These are phyloP conservation scores for Thumatha senex DNA, from an alignment of 2,888 invertebrate genomes.

Conservation along the genomic window DNA sequence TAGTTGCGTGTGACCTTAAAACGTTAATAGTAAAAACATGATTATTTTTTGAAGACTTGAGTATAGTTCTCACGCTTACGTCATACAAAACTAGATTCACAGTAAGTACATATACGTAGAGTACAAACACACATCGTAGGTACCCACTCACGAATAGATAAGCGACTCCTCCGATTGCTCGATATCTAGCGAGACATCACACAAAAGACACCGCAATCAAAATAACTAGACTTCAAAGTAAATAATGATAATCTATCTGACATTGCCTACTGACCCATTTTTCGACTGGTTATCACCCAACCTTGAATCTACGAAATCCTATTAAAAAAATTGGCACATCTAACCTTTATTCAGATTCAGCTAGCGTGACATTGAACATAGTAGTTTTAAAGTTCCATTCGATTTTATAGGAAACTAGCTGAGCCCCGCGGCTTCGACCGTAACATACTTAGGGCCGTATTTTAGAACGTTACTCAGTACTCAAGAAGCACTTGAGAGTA, in stretches of 20 bases:
- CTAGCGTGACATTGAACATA: constrained; percentile 49
- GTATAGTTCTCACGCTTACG: background rate
- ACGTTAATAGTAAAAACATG: too few relatives aligned
- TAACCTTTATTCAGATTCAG: constrained; percentile 42
- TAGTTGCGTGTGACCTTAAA: too few relatives aligned
- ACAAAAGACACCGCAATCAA: constrained; percentile 37
- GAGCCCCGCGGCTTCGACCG: too few relatives aligned
- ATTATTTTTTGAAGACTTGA: too few relatives aligned
- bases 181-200: constrained; percentile 12
- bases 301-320: constrained; percentile 50
- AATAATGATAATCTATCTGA: constrained; percentile 33
- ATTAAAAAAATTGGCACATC: constrained; percentile 55
- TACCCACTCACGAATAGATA: constrained; percentile 18
- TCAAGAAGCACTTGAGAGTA: too few relatives aligned
- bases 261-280: constrained; percentile 51
- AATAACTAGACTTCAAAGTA: constrained; percentile 29
- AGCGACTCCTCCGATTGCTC: constrained; percentile 18
- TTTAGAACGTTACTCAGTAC: too few relatives aligned
- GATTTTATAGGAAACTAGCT: constrained; percentile 58
- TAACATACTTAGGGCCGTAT: too few relatives aligned
- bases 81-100: background rate
- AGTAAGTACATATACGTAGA: background rate
- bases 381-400: constrained; percentile 61
- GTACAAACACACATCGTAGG: constrained; percentile 17
- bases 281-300: constrained; percentile 45